Base-by-base conservation (phyloP, 2,888 invertebrate species). In the Caenorhabditis plicata region DNA sequence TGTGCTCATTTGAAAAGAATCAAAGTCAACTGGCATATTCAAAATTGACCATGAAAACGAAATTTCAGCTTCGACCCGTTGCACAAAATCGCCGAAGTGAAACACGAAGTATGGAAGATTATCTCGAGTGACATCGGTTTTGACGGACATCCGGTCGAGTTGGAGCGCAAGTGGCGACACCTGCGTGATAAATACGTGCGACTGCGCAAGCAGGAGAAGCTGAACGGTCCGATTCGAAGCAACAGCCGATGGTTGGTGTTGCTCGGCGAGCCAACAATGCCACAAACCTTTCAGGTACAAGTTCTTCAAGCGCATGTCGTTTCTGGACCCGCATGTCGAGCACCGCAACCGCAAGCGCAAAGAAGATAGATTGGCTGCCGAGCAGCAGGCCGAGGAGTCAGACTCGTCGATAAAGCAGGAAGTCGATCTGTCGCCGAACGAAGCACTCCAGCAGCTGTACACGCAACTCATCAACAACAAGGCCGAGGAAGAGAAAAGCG, bases 111-210 rank as follows among this genome's bases (percentile, higher is more conserved):
- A 4, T 68, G 68, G 68, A 47, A 45, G 32, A 36, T 43, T 40
- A 63, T 68, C 27, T 44, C 56, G 19, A 36, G 40, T 19, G 58
- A 68, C 31, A 47, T 55, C 25, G 46, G 38, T 3, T 63, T 52
- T 22, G 57, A 51, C 31, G 66, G 62, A 26, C 47, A 45, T 29
- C 60, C 63, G 0, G 63, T 65, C 7, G 68, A 68, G 43, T 40
- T 68, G 44, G 68, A 68, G 40, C 33, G 64, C 5, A 68, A 68
- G 46, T 68, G 68, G 68, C 50, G 63, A 32, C 68, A 68, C 26
- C 63, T 68, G 68, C 25, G 68, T 5, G 68, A 68, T 38, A 63
- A 65, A 31, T 68, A 68, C 39, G 68, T 68, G 2, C 44, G 68
- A n/a, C 45, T 68, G 43, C 29, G 65, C 20, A 68, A 68, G 31